Conservation (phyloP, 2,113 vertebrate species). For the Calidris pugnax region DNA sequence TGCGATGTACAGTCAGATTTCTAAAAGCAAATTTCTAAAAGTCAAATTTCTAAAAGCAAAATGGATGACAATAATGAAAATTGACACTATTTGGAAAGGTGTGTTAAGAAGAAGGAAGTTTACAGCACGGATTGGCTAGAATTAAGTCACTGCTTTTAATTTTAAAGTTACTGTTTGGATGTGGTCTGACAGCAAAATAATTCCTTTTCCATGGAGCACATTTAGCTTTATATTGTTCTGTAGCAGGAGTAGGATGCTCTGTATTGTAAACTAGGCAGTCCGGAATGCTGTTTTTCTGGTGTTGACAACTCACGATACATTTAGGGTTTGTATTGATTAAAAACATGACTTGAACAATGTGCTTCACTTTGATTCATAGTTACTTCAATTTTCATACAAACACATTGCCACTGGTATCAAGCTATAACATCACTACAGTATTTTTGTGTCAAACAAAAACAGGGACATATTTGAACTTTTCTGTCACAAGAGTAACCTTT, state of each 20-base stretch:
- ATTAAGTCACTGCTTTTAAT: neutral
- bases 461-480: neutral
- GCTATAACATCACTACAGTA: neutral
- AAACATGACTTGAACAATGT: neutral
- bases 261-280: neutral
- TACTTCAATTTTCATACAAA: neutral
- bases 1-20: neutral
- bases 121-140: neutral
- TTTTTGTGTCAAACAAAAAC: neutral
- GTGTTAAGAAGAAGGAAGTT: neutral
- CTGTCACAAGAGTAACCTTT: neutral
- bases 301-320: rapidly evolving
- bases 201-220: neutral
- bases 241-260: neutral
- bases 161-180: neutral
- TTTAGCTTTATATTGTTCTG: neutral
- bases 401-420: neutral
- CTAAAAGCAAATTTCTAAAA: neutral
- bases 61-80: neutral
- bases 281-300: neutral
- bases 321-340: neutral
- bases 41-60: neutral
- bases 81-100: neutral
- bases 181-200: neutral
- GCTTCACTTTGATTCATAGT: neutral